Base-by-base conservation (phyloP, 2,888 invertebrate species). In the Volucella zonaria region DNA sequence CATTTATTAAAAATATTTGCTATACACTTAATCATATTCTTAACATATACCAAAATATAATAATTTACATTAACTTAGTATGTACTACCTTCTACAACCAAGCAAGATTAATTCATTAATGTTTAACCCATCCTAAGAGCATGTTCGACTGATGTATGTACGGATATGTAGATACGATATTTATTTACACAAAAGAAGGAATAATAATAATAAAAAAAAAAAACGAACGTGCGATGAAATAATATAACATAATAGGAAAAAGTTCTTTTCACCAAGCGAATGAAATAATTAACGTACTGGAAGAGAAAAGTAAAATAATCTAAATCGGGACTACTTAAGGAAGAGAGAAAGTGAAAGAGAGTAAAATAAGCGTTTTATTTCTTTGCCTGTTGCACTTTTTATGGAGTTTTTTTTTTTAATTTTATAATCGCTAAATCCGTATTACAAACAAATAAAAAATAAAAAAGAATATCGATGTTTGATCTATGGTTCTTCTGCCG, bases 281-380 rank as follows among this genome's bases (percentile, higher is more conserved):
- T 31, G 31, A 31, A 31, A 61, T 62, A 79, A 54, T 75, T 68
- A 83, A 70, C 68, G 58, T 70, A 64, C 52, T 62, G 68, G 64
- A 75, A 75, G 31, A 78, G 64, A 68, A 75, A 15, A 51, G 45
- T 51, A 54, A 45, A 76, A 82, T 66, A 66, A 62, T 56, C 71
- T 76, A 83, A 54, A 47, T 71, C 56, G 71, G 64, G 75, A 71
- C 56, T 54, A 71, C 83, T 83, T 75, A 52, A 59, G 83, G 83
- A 66, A 75, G 59, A 75, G 59, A 49, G 40, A 74, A 15, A 62
- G 23, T 40, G 23, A 70, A 54, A 81, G 59, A 82, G 83, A 83
- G 83, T 83, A 83, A 83, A 83, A 83, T 83, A 83, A 83, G 83
- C 83, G 83, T 83, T 79, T 31, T 47, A 52, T 54, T 52, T 74